These are phyloP conservation scores for Onthophagus sagittarius DNA, from an alignment of 2,888 invertebrate species.

Conservation along the genomic window DNA sequence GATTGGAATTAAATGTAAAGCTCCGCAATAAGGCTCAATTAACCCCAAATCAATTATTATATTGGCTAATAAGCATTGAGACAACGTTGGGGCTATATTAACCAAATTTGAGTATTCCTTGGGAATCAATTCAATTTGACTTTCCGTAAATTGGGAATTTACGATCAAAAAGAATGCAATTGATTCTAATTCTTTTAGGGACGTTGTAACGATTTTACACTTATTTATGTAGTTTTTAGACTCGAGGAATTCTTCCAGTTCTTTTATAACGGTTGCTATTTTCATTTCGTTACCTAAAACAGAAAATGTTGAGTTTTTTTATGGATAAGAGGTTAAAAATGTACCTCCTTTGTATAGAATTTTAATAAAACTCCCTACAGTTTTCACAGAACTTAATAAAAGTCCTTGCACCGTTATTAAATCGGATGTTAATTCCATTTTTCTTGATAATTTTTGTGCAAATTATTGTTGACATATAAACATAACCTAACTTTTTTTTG, in stretches of 20 bases:
- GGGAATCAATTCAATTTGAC: conserved; percentile 29
- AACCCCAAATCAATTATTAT: conserved; percentile 26
- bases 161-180: conserved; percentile 37
- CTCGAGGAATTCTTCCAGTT: conserved; percentile 32
- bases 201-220: conserved; percentile 14
- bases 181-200: conserved; percentile 24
- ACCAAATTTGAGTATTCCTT: conserved; percentile 39
- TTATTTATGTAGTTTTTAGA: conserved; percentile 25
- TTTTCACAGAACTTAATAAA: conserved; percentile 34
- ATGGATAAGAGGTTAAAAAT: conserved; percentile 1
- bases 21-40: conserved; percentile 21
- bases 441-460: background rate
- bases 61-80: conserved; percentile 38
- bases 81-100: conserved; percentile 37
- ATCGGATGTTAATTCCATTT: conserved; percentile 41
- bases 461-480: too few species aligned
- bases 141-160: conserved; percentile 37
- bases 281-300: conserved; percentile 38
- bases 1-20: conserved; percentile 21
- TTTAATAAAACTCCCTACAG: conserved; percentile 37
- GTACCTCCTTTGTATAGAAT: conserved; percentile 42
- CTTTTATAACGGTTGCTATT: conserved; percentile 28
- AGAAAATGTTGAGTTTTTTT: background rate
- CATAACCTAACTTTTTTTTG: too few species aligned
- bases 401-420: conserved; percentile 39